Base-by-base conservation (phyloP, 2,888 invertebrate species). In the Eilema sororculum region DNA sequence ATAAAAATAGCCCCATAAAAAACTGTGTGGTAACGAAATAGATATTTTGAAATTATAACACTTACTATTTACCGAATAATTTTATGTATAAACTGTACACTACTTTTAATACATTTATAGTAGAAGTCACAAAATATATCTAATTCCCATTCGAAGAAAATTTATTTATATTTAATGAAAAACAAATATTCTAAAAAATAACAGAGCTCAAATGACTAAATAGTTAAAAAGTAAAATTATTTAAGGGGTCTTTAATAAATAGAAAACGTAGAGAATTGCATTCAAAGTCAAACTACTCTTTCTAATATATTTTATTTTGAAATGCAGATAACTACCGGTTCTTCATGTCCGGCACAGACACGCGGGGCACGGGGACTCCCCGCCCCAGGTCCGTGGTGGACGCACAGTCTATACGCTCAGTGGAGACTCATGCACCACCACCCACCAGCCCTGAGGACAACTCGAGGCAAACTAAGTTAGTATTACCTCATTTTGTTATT, bases 361-460 rank as follows among this genome's bases (percentile, higher is more conserved):
- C 85, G 57, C 86, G 90, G n/a, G 91, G 90, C 5, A 88, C 78
- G 9, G 82, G 82, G 2, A 93, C 94, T 0, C 93, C 94, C 59
- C 88, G 93, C 2, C 94, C 94, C 79, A 86, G 95, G 5, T 94
- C 94, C 2, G 90, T 92, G 8, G 88, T 94, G 92, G 95, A 95
- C 70, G 95, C 93, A 0, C 93, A 93, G 77, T 95, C 95, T 2
- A 84, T 95, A 33, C 90, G 95, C 41, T 95, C 95, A 0, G 82
- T 93, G 25, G 95, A 94, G 66, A 93, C 94, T 0, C 94, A 93
- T 0, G 93, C 92, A n/a, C 95, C 95, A 12, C 93, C 93, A 2
- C 93, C 95, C 2, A 95, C 95, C 24, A 89, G 89, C 57, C 90
- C 91, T 1, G 92, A 94, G 72, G 95, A 95, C 10, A 96, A 96